These are phyloP conservation scores for Petrolisthes manimaculis DNA, from an alignment of 2,888 invertebrate genomes.

Conservation along the genomic window DNA sequence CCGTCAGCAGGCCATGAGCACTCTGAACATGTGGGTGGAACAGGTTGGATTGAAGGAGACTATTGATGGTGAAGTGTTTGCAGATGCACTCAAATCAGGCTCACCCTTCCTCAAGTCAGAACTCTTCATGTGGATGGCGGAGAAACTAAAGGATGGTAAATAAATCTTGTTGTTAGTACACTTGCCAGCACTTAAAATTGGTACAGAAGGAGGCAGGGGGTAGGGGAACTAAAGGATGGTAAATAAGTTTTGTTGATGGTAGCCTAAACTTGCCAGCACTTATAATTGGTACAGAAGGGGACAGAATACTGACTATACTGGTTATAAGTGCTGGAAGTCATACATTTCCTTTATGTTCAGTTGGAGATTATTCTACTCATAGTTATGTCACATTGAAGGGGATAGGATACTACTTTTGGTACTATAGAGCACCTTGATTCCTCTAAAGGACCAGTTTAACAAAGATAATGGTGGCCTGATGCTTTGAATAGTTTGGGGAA, in stretches of 20 bases:
- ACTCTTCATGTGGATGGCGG: constrained; percentile 87
- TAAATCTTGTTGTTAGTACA: no score
- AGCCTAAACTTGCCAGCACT: not conserved
- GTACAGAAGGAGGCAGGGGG: not conserved
- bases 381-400: no score
- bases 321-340: not conserved
- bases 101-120: constrained; percentile 86
- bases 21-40: constrained; percentile 87
- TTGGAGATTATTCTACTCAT: no score
- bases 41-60: constrained; percentile 82
- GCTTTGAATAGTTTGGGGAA: no score
- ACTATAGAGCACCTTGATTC: no score
- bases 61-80: constrained; percentile 90
- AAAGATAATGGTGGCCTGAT: no score
- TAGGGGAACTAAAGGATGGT: not conserved
- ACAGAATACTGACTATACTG: not conserved
- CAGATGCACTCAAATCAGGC: constrained; percentile 86
- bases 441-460: no score
- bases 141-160: constrained; percentile 78
- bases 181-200: no score
- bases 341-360: no score
- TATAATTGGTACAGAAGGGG: not conserved
- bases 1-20: constrained; percentile 83
- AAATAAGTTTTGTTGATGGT: not conserved
- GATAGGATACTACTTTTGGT: no score